These are phyloP conservation scores for Corythaixoides concolor DNA, from an alignment of 2,113 vertebrate genomes.

Conservation along the genomic window DNA sequence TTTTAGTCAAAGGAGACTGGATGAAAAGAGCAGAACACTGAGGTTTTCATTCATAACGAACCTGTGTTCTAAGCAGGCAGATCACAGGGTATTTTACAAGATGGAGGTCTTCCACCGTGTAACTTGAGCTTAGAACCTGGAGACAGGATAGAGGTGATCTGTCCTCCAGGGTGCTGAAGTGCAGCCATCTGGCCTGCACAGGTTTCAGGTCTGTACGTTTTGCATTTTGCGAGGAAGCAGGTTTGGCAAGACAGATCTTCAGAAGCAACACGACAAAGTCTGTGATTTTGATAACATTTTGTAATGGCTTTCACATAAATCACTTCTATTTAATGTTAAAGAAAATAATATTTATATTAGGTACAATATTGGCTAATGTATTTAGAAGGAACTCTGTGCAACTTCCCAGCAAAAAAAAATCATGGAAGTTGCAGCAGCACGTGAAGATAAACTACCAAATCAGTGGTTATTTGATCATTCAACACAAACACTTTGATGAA, in stretches of 20 bases:
- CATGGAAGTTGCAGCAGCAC: slow-evolving; percentile 69
- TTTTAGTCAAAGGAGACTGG: neutral
- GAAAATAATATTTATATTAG: slow-evolving; percentile 16
- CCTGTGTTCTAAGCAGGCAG: neutral
- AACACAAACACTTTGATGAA: slow-evolving; percentile 75
- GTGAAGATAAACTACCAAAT: slow-evolving; percentile 77
- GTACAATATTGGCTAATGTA: slow-evolving; percentile 71
- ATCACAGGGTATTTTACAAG: neutral
- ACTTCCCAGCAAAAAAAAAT: slow-evolving; percentile 72
- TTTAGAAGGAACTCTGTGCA: slow-evolving; percentile 70
- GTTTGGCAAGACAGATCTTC: neutral
- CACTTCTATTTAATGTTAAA: neutral
- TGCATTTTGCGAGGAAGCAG: slow-evolving; percentile 24
- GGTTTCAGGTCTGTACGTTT: neutral
- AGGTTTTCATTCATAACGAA: neutral
- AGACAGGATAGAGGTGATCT: neutral
- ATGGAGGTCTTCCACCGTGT: neutral
- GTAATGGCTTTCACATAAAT: neutral
- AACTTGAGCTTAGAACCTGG: fast-evolving
- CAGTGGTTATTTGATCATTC: slow-evolving; percentile 81
- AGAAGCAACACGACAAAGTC: neutral
- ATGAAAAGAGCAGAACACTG: neutral
- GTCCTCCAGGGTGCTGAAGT: neutral
- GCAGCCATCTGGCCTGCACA: neutral
- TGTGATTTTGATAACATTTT: neutral